Evolutionary conservation across 2,888 invertebrate genomes (phyloP).

Genomic region (Stenodera caucasica): DNA sequence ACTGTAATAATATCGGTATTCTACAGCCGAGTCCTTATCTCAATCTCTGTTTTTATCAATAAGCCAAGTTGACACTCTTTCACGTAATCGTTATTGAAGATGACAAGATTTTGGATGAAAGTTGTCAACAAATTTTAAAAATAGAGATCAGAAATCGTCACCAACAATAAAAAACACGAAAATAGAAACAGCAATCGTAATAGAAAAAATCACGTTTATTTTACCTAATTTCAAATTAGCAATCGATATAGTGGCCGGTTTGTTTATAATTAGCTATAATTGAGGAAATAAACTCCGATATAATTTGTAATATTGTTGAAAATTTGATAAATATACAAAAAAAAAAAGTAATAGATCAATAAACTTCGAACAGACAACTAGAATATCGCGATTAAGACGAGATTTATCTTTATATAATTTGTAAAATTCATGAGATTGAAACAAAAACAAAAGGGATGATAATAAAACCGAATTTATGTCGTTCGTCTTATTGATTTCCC

Average conservation of each 20-base stretch:
- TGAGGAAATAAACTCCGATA: not conserved
- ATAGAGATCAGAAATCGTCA: not conserved
- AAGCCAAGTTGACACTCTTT: too few species aligned
- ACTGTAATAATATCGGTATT: too few species aligned
- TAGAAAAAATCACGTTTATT: not conserved
- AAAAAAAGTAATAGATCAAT: too few species aligned
- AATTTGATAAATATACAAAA: not conserved
- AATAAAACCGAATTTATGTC: not conserved
- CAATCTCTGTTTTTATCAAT: too few species aligned
- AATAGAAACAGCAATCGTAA: not conserved
- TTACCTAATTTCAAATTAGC: not conserved
- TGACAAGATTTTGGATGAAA: not conserved
- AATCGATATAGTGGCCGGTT: not conserved
- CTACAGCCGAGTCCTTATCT: too few species aligned
- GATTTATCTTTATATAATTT: not conserved
- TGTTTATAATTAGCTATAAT: not conserved
- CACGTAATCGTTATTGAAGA: too few species aligned
- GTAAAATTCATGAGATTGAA: not conserved
- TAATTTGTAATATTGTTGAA: not conserved
- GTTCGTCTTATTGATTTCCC: too few species aligned
- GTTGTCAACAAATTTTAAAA: not conserved
- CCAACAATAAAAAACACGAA: not conserved
- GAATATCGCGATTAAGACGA: not conserved
- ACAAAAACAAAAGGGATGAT: not conserved
- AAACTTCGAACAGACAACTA: too few species aligned